phyloP scores from a whole-genome alignment of 2,888 invertebrate species.

The Leptarthrus brevirostris region DNA sequence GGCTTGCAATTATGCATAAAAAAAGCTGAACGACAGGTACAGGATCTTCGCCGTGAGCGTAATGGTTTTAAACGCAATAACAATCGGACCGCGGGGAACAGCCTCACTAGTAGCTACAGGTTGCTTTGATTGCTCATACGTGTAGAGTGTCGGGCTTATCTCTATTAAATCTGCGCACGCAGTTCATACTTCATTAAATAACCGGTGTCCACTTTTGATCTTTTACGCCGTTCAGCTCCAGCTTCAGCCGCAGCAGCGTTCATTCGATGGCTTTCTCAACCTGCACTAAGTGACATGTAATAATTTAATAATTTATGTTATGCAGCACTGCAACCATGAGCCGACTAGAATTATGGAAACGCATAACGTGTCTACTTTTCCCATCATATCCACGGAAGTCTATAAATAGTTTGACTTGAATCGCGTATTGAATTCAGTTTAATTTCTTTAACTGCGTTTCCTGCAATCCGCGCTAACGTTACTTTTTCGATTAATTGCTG shows the following conservation, averaged over 20 bases:
- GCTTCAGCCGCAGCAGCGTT: too few relatives aligned
- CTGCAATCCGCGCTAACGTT: not conserved
- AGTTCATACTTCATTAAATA: conserved; percentile 43
- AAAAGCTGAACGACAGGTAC: conserved; percentile 15
- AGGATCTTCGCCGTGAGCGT: conserved; percentile 11
- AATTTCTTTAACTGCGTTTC: conserved; percentile 23
- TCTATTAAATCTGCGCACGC: conserved; percentile 42
- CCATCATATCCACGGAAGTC: conserved; percentile 31
- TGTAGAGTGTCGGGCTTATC: conserved; percentile 20
- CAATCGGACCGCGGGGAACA: conserved; percentile 12
- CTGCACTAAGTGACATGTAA: conserved; percentile 34
- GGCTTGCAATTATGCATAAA: conserved; percentile 26
- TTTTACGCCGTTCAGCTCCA: not conserved
- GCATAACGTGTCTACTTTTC: conserved; percentile 1
- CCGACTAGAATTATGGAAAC: conserved; percentile 19
- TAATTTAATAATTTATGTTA: conserved; percentile 40
- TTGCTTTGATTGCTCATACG: conserved; percentile 6
- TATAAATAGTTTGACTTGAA: conserved; percentile 31
- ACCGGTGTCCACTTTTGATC: conserved; percentile 42
- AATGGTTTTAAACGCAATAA: conserved; percentile 19
- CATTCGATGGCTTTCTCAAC: not conserved
- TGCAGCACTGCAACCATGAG: too few relatives aligned
- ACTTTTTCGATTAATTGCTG: conserved; percentile 22
- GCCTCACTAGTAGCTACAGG: too few relatives aligned
- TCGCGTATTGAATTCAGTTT: conserved; percentile 11